Evolutionary conservation across 2,113 vertebrate genomes (phyloP), one percentile per base, ranked within the genome.

Genomic region (Triplophysa rosa): DNA sequence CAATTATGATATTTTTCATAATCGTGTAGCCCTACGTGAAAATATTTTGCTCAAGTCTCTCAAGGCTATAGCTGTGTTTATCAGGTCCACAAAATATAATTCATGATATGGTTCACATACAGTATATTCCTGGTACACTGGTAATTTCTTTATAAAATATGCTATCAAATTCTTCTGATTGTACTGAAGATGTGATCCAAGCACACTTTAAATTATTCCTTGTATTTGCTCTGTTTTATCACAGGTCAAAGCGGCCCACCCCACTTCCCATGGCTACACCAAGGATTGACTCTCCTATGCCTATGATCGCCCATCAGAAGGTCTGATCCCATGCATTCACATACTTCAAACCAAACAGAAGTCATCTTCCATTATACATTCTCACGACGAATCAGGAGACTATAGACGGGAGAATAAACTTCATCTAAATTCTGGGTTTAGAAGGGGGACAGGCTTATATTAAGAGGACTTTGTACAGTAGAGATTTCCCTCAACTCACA

Each of bases 291-390:
- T 86, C 92, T 17, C 84, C 90, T 4, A 88, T 95, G 89, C 91
- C 95, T 19, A 84, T 95, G 86, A 95, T 98, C 85, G 95, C 97
- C 11, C 97, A 97, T 87, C 97, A 98, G 88, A 96, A 98, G 97
- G 97, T 98, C 95, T 62, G 73, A 52, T 8, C n/a, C 58, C 23
- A 13, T n/a, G 56, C 14, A 59, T 65, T 76, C 26, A 49, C 1
- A 4, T 10, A 14, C 8, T 58, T 49, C 61, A 66, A 17, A 19
- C 24, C 42, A 29, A 52, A 3, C 16, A 52, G 42, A 74, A 26
- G 4, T 64, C 17, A 42, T 29, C 3, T 63, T 37, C 11, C 47
- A 49, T 65, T 9, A 5, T 33, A 37, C 40, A 3, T 14, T 9
- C n/a, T 23, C 23, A 61, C 29, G 6, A 29, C 45, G 40, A 54